Evolutionary conservation across 1,140 invertebrate species (phyloP), one percentile per base, ranked within the genome.

Genomic region (Drosophila kanapiae): DNA sequence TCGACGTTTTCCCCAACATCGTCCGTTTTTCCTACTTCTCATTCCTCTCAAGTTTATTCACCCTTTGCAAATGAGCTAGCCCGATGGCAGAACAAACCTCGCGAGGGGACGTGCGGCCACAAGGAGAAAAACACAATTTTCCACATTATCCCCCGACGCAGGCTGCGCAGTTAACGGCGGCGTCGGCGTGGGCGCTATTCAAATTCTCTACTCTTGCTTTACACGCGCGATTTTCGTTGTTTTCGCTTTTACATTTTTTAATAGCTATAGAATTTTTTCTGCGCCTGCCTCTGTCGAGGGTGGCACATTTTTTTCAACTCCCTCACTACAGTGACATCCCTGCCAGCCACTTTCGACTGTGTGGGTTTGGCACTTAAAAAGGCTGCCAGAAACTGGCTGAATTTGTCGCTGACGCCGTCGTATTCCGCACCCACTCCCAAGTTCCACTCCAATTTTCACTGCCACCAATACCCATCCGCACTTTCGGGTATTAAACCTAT

Each of bases 221-320:
- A 87, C 85, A 88, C 80, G 80, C 85, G 85, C 85, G 86, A 84
- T 90, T 90, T 90, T 90, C 75, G 86, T 90, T 90, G 85, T 90
- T 90, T 90, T 90, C 86, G 86, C 86, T 90, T 90, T 91, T 82
- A 85, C 86, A 90, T 90, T 90, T 88, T 90, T 90, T 90, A 90
- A 90, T 90, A 90, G 85, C 85, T 90, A 82, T 74, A 90, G 81
- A 76, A 72, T 79, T 90, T 90, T 88, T 77, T 38, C 35, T 72
- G 58, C 51, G 48, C 54, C 64, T 65, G 74, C 60, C 62, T 47
- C 45, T 11, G 54, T 45, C 56, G 75, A 81, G 84, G 84, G 84
- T 88, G 81, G 84, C 78, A 75, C 77, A 61, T 81, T 78, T 85
- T 87, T 90, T 90, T 75, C 48, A 81, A 78, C 65, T 47, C 48